phyloP scores from a whole-genome alignment of 1,140 invertebrate genomes.

The Steinernema feltiae region DNA sequence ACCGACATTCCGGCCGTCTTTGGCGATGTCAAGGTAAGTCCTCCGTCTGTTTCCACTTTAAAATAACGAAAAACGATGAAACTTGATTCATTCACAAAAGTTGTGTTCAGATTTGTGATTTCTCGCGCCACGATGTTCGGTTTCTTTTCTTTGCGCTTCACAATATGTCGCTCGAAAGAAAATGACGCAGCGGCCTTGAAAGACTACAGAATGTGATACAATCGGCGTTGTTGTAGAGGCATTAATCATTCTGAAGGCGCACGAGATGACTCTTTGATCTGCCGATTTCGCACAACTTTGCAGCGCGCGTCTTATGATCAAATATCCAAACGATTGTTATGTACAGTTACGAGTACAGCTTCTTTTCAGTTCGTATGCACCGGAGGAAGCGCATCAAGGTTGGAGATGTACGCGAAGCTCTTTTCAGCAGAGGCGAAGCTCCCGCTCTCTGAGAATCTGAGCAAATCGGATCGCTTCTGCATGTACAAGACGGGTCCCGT shows the following conservation, averaged over 20 bases:
- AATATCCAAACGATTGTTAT: background rate
- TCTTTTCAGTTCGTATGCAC: constrained; percentile 85
- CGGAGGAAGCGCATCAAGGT: constrained; percentile 87
- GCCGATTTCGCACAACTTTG: constrained; percentile 13
- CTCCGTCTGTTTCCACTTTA: background rate
- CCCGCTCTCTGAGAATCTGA: constrained; percentile 82
- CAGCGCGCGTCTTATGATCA: constrained; percentile 35
- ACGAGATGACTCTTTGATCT: background rate
- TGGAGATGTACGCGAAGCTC: constrained; percentile 83
- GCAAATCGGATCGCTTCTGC: constrained; percentile 83
- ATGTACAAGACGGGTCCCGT: constrained; percentile 97
- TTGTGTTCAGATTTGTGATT: background rate
- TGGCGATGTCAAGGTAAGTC: constrained; percentile 80
- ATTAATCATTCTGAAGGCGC: background rate
- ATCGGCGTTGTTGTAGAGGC: no score
- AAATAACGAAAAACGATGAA: background rate
- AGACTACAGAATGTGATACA: no score
- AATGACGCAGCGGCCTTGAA: no score
- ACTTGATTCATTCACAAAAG: no score
- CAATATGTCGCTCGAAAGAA: no score
- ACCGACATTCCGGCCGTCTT: constrained; percentile 92
- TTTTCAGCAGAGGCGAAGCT: constrained; percentile 82
- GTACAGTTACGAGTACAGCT: background rate
- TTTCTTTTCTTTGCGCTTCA: no score
- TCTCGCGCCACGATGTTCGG: no score